Evolutionary conservation across 2,113 vertebrate genomes (phyloP).

Genomic region (Neotragus pygmaeus): DNA sequence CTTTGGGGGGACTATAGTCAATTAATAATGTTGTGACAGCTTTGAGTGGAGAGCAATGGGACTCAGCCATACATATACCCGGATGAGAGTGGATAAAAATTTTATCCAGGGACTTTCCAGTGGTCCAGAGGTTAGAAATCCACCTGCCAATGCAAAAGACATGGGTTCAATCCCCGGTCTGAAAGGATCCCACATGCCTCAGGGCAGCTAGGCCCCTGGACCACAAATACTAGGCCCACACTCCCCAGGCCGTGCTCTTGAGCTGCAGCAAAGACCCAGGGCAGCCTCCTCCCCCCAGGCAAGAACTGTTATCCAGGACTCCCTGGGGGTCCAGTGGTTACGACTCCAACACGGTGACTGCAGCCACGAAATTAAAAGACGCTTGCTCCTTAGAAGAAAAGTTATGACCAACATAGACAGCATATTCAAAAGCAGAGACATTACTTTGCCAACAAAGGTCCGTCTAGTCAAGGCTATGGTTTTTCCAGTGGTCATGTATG

Average conservation of each 20-base stretch:
- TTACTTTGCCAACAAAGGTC: not conserved
- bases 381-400: not conserved
- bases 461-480: not conserved
- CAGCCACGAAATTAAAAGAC: not conserved
- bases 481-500: not conserved
- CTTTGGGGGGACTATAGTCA: not conserved
- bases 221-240: not conserved
- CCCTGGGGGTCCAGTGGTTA: not conserved
- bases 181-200: not conserved
- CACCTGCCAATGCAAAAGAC: not conserved
- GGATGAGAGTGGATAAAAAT: not conserved
- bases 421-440: not conserved
- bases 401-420: not conserved
- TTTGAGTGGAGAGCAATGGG: not conserved
- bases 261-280: not conserved
- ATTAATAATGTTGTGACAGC: not conserved
- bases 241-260: not conserved
- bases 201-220: not conserved
- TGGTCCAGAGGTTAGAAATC: not conserved
- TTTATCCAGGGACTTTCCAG: not conserved
- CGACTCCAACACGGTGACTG: not conserved
- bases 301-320: not conserved
- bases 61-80: not conserved
- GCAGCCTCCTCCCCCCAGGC: not conserved
- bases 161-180: not conserved